phyloP scores from a whole-genome alignment of 2,113 vertebrate genomes.

The Lampris incognitus region DNA sequence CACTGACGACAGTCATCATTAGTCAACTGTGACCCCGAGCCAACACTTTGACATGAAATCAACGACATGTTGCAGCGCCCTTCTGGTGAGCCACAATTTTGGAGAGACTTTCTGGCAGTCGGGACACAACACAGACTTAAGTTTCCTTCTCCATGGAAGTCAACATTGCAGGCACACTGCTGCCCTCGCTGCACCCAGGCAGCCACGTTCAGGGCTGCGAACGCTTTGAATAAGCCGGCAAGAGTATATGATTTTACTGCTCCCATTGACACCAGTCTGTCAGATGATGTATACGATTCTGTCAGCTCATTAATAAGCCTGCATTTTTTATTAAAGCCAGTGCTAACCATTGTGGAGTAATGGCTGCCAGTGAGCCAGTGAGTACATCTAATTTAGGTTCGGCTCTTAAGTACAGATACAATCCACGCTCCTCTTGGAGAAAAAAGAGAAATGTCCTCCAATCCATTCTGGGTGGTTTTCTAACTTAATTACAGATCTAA shows the following conservation, averaged over 20 bases:
- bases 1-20: conserved; percentile 35
- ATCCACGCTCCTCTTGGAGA: conserved; percentile 10
- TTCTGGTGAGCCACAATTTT: conserved; percentile 29
- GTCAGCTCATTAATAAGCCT: conserved; percentile 55
- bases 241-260: conserved; percentile 37
- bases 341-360: conserved; percentile 43
- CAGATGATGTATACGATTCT: conserved; percentile 5
- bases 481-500: background rate
- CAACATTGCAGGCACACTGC: conserved; percentile 30
- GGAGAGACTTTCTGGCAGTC: conserved; percentile 41
- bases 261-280: conserved; percentile 34
- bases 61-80: background rate
- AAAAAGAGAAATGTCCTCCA: background rate
- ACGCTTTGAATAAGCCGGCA: conserved; percentile 35
- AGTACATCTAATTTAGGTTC: conserved; percentile 29
- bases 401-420: conserved; percentile 40
- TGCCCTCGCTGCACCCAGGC: conserved; percentile 20
- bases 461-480: background rate
- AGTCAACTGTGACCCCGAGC: conserved; percentile 30
- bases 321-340: conserved; percentile 61
- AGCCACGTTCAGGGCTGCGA: conserved; percentile 50
- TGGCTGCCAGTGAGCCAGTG: conserved; percentile 29
- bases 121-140: conserved; percentile 32
- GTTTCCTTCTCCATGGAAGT: conserved; percentile 52
- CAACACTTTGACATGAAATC: conserved; percentile 32